A percentile compares a stretch with the other conserved stretches of the same genome.
These are phyloP conservation scores for Rhynchotus rufescens DNA, from an alignment of 2,797 vertebrate genomes.

Conservation along the genomic window DNA sequence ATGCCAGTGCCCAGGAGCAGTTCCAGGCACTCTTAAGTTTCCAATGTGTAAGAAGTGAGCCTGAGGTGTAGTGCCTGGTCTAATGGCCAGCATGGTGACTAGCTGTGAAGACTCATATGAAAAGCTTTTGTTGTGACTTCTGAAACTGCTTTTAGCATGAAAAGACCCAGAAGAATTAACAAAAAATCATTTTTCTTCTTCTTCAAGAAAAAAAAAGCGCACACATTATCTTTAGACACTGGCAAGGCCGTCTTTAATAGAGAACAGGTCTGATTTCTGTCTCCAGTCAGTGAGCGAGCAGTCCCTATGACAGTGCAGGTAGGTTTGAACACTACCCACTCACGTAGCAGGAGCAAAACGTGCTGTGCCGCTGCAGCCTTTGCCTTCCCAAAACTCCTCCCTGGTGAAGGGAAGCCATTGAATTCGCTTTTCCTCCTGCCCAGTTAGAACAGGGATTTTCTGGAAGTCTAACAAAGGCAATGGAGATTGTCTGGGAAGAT, in stretches of 20 bases:
- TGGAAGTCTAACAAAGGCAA: constrained; percentile 72
- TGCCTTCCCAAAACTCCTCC: constrained; percentile 11
- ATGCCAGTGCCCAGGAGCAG: background rate
- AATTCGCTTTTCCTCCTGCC: constrained; percentile 63
- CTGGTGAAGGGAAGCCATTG: constrained; percentile 38
- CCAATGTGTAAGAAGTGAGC: background rate
- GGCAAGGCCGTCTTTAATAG: background rate
- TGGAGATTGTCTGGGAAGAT: constrained; percentile 68
- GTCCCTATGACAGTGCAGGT: background rate
- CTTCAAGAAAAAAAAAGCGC: no score
- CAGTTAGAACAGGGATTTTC: constrained; percentile 58
- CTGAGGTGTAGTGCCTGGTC: no score
- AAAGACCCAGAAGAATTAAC: background rate
- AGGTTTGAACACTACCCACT: background rate
- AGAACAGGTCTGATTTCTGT: background rate
- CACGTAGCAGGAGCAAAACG: background rate
- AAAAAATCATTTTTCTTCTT: background rate
- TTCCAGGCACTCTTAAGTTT: fast-evolving
- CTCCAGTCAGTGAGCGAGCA: background rate
- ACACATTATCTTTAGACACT: background rate
- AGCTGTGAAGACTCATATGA: fast-evolving
- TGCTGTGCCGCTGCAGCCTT: background rate
- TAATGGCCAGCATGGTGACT: background rate
- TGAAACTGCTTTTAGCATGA: background rate
- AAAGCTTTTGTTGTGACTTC: background rate